Conservation (phyloP, 2,888 invertebrate species). For the Ectemnius continuus region DNA sequence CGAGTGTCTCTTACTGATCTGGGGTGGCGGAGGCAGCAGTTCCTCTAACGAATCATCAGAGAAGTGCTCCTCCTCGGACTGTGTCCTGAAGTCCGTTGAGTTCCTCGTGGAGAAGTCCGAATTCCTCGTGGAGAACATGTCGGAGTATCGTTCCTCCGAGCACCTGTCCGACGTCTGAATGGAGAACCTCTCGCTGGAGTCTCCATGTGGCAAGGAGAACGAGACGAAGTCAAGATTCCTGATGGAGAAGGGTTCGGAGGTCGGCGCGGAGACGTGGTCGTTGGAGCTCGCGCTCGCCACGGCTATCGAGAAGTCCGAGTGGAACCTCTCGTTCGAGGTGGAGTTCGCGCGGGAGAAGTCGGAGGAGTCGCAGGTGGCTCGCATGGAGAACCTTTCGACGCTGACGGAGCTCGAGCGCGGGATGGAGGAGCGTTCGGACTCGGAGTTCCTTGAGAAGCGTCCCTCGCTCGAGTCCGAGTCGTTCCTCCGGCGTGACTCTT, state of each 20-base stretch:
- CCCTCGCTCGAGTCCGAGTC: slow-evolving; percentile 73
- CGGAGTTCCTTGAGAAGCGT: slow-evolving; percentile 72
- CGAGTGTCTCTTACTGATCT: slow-evolving; percentile 85
- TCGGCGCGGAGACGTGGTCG: slow-evolving; percentile 74
- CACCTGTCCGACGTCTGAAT: slow-evolving; percentile 70
- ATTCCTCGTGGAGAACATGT: slow-evolving; percentile 73
- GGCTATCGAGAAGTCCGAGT: slow-evolving; percentile 76
- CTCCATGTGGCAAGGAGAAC: slow-evolving; percentile 68
- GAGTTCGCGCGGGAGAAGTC: slow-evolving; percentile 76
- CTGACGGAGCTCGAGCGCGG: slow-evolving; percentile 75
- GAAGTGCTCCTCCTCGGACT: slow-evolving; percentile 82
- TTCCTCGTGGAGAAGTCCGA: slow-evolving; percentile 75
- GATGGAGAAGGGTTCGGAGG: slow-evolving; percentile 74
- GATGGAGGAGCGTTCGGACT: slow-evolving; percentile 74
- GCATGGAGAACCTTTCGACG: slow-evolving; percentile 74
- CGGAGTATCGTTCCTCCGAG: slow-evolving; percentile 72
- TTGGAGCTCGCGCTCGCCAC: slow-evolving; percentile 75
- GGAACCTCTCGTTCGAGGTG: slow-evolving; percentile 75
- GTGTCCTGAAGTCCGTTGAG: slow-evolving; percentile 75
- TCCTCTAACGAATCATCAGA: slow-evolving; percentile 92
- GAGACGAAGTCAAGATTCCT: slow-evolving; percentile 73
- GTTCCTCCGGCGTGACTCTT: slow-evolving; percentile 53
- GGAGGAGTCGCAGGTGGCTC: slow-evolving; percentile 75
- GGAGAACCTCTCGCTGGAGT: slow-evolving; percentile 68
- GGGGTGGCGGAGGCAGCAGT: slow-evolving; percentile 83